Base-by-base conservation (phyloP, 2,797 vertebrate species). In the Erithacus rubecula region DNA sequence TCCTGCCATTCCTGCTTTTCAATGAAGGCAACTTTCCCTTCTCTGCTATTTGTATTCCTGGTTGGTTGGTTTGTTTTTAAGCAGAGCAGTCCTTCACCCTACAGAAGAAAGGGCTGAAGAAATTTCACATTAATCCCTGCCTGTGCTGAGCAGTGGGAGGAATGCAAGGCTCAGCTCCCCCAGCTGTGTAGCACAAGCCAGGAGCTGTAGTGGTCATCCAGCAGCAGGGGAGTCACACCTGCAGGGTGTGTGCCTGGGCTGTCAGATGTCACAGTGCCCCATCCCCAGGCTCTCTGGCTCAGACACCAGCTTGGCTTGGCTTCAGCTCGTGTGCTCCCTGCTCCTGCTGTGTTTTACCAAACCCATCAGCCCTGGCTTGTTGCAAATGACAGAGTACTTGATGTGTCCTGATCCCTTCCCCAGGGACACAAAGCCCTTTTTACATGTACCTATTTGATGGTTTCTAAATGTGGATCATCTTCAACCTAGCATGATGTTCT, bases 71-170 rank as follows among this genome's bases (percentile, higher is more conserved):
- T 83, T 84, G 59, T 72, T 87, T 90, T 74, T 52, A 56, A 62
- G 63, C 51, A 76, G 53, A 56, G 55, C 49, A 20, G 16, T 30
- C 27, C 46, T 80, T 22, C 60, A 39, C 51, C 29, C 63, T 52
- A 19, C 11, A 46, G 63, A 72, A 32, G 4, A 36, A 63, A 62
- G 55, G 11, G 17, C 43, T 65, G 78, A 37, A 36, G 39, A 10
- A 78, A 43, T 29, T 51, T 34, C 10, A 0, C 6, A 9, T 74
- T 71, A 43, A 12, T 12, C 30, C 56, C 5, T 16, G 34, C 36
- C 41, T 4, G 0, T 2, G 1, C 8, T 19, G 39, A 39, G 49
- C 49, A 12, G 26, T 11, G 56, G n/a, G 5, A 71, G 32, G 78
- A 52, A 12, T 9, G 3, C 0, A 0, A 18, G 19, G 29, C 27